Evolutionary conservation across 2,113 vertebrate genomes (phyloP).

Genomic region (Gracilinanus agilis): DNA sequence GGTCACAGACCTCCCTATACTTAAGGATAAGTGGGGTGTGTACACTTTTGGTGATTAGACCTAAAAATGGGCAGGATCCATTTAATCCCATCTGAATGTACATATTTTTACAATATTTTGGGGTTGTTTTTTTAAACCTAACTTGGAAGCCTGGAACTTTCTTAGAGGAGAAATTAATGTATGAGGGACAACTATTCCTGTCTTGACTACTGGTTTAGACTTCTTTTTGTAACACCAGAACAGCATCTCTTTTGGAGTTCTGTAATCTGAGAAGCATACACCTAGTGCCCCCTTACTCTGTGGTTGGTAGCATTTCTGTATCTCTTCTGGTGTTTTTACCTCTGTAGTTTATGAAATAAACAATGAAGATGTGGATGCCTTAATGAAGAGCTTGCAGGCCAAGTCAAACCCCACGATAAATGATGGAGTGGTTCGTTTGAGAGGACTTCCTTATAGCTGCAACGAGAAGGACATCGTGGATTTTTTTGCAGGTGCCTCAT

Average conservation of each 20-base stretch:
- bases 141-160: background rate
- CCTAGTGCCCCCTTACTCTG: background rate
- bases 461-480: constrained; percentile 86
- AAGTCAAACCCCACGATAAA: constrained; percentile 72
- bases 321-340: background rate
- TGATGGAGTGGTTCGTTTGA: constrained; percentile 88
- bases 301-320: background rate
- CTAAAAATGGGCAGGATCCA: no score
- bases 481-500: constrained; percentile 91
- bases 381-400: constrained; percentile 86
- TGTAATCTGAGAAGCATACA: background rate
- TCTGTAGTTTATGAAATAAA: constrained; percentile 90
- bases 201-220: background rate
- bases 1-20: no score
- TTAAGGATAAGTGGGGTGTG: no score
- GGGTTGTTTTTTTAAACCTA: background rate
- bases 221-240: background rate
- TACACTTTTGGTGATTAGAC: no score
- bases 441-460: constrained; percentile 92
- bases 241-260: constrained; percentile 26
- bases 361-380: constrained; percentile 88
- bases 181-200: background rate
- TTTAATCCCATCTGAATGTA: no score
- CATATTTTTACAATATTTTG: no score
- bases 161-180: background rate